A percentile compares a stretch with the other conserved stretches of the same genome.
These are phyloP conservation scores for Prenolepis imparis DNA, from an alignment of 2,888 invertebrate species.

Conservation along the genomic window DNA sequence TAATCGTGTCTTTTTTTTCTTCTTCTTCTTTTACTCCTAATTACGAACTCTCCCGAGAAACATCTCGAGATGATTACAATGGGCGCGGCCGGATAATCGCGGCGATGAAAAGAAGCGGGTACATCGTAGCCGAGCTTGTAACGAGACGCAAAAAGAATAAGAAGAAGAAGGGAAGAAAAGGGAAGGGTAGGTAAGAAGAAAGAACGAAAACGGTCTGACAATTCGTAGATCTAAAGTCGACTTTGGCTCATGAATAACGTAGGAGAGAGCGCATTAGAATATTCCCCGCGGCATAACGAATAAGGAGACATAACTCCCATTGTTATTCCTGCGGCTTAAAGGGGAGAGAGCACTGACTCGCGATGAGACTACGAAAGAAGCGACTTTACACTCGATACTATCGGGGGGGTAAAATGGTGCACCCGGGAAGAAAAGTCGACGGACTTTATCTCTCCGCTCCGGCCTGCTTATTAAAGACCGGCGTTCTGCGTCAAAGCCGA, in stretches of 20 bases:
- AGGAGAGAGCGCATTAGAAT: slow-evolving; percentile 76
- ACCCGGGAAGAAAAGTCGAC: slow-evolving; percentile 11
- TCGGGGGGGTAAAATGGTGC: neutral
- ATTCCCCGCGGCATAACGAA: slow-evolving; percentile 76
- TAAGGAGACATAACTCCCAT: slow-evolving; percentile 74
- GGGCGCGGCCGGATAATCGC: slow-evolving; percentile 28
- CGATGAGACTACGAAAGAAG: slow-evolving; percentile 14
- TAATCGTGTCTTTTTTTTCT: too few species aligned
- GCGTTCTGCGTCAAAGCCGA: neutral
- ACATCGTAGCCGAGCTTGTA: slow-evolving; percentile 62
- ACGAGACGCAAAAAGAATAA: slow-evolving; percentile 64
- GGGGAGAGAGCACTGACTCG: slow-evolving; percentile 53
- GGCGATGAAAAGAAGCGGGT: slow-evolving; percentile 31
- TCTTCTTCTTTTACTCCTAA: slow-evolving; percentile 42
- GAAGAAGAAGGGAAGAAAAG: slow-evolving; percentile 55
- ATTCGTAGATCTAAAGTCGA: slow-evolving; percentile 74
- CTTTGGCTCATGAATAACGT: slow-evolving; percentile 79
- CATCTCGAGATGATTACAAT: slow-evolving; percentile 34
- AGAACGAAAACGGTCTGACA: slow-evolving; percentile 68
- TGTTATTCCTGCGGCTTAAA: slow-evolving; percentile 73
- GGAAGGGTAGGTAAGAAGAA: slow-evolving; percentile 63
- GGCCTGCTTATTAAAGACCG: neutral
- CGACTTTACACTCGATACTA: neutral
- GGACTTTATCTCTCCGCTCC: neutral
- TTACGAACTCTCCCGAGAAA: slow-evolving; percentile 32